Evolutionary conservation across 1,140 invertebrate species (phyloP), one percentile per base, ranked within the genome.

Genomic region (Ceratina australensis): DNA sequence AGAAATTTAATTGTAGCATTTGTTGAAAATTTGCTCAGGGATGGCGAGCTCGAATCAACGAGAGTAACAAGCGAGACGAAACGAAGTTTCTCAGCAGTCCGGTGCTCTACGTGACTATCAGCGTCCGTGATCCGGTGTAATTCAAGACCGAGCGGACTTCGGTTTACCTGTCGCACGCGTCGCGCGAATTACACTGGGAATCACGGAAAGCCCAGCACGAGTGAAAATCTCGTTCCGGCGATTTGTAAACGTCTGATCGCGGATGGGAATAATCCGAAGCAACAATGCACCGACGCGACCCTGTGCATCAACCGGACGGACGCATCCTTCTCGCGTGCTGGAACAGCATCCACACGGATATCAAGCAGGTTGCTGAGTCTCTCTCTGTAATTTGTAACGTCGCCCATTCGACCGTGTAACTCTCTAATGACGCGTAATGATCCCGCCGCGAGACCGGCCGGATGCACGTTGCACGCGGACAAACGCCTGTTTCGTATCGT

Each of bases 401-500:
- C 85, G 83, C 64, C 83, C 72, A 86, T 79, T 85, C 85, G 81
- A 86, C 81, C 85, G 83, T 86, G 85, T 83, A 86, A 86, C 84
- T 85, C 84, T 61, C 83, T 86, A 86, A 86, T 86, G 79, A 85
- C 73, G 85, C 74, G 83, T 86, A 86, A 86, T 85, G 85, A 85
- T 72, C 81, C 75, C 81, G 83, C 81, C 81, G 68, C 72, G 72
- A 84, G 82, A 68, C 66, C 74, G 71, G 79, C 68, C 73, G 67
- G 64, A 64, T 77, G 78, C 80, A 60, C 50, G 49, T 12, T 47
- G 64, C 57, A 50, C 15, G 7, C 47, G 3, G 63, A 63, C 56
- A 61, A 15, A 56, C 33, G 57, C 42, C 26, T 52, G 54, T 63
- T 63, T 72, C 66, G 24, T 71, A 28, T n/a, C 16, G 42, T 4